These are phyloP conservation scores for Drosophila bocqueti DNA, from an alignment of 1,140 invertebrate species.

Conservation along the genomic window DNA sequence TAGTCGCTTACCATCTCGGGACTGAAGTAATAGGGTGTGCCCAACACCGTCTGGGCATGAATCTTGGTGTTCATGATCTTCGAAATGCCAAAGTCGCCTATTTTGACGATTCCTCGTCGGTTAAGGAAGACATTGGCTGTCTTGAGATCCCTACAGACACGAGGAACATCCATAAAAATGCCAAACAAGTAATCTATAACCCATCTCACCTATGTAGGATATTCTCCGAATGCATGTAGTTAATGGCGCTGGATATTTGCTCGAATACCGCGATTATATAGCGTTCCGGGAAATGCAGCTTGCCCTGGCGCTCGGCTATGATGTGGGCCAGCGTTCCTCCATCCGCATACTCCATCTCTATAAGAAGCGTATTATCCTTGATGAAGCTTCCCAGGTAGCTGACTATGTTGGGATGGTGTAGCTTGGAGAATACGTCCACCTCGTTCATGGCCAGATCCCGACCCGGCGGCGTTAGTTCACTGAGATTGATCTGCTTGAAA, in stretches of 20 bases:
- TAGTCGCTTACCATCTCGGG: constrained; percentile 90
- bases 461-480: constrained; percentile 89
- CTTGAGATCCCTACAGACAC: constrained; percentile 89
- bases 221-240: constrained; percentile 90
- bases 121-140: constrained; percentile 92
- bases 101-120: constrained; percentile 88
- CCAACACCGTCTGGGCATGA: constrained; percentile 91
- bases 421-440: constrained; percentile 89
- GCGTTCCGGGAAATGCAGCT: constrained; percentile 86
- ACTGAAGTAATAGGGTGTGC: constrained; percentile 93
- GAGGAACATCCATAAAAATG: neutral
- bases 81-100: constrained; percentile 93
- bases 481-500: constrained; percentile 92
- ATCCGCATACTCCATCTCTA: constrained; percentile 94
- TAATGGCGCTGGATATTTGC: constrained; percentile 90
- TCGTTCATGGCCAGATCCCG: constrained; percentile 91
- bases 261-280: constrained; percentile 89
- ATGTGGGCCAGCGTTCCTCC: constrained; percentile 90
- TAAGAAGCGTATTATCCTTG: constrained; percentile 90
- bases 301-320: constrained; percentile 85
- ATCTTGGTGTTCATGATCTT: constrained; percentile 90
- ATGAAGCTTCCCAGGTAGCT: constrained; percentile 92
- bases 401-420: constrained; percentile 92
- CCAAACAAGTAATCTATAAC: neutral
- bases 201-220: constrained; percentile 89